Base-by-base conservation (phyloP, 2,113 vertebrate genomes). In the Bos javanicus region DNA sequence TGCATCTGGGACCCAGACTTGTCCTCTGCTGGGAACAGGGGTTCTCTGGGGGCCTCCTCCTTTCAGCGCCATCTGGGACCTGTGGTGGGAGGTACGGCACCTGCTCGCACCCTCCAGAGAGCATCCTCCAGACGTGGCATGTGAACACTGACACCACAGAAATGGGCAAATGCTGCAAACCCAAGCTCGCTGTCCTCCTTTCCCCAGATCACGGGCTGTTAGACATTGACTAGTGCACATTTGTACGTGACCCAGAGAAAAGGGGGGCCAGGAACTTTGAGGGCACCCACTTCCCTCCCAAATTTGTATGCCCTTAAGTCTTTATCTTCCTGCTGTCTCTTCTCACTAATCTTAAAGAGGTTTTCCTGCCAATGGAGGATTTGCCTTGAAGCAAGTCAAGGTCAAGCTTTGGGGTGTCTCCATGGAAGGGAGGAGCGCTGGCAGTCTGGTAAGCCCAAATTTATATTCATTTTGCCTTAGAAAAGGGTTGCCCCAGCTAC, bases 131-230 rank as follows among this genome's bases (percentile, higher is more conserved):
- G 54, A 5, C 4, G 14, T 23, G 36, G 12, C 2, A 0, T 14
- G 39, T 43, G 7, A 91, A 7, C 21, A 71, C 28, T 46, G 46
- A 81, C 6, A 36, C 15, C 64, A 71, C 57, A 52, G 62, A 52
- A 74, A 60, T 6, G 30, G 54, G 30, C 13, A 60, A 33, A n/a
- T 28, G n/a, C 23, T n/a, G 54, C 48, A 94, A 78, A 83, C 25
- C 9, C 19, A 10, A 76, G 81, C 15, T 59, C 9, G 0, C 28
- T 52, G 30, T 52, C 46, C 13, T 43, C 21, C 0, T 4, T 1
- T 13, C 23, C 28, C 78, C 7, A 28, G n/a, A 39, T 28, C 26
- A 7, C 71, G 0, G 0, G 21, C 33, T 67, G 15, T 46, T 71
- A 60, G 36, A 48, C 59, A n/a, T 3, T 36, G 46, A 36, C 23